Percentiles rank a stretch among this genome's conserved stretches.
Evolutionary conservation across 2,113 vertebrate genomes (phyloP).

Genomic region (Mus pahari): DNA sequence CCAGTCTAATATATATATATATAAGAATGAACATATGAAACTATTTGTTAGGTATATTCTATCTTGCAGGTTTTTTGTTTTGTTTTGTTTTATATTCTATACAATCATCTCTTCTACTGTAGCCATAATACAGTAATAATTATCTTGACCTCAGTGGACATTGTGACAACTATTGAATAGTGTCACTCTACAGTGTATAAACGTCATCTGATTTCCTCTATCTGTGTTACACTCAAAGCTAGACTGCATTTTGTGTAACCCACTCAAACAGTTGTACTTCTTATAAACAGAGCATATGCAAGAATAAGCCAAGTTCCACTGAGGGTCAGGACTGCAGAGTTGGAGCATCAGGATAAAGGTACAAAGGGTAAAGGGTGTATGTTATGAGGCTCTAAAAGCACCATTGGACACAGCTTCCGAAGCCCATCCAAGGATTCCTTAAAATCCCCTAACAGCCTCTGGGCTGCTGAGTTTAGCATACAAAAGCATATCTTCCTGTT

Average conservation of each 20-base stretch:
- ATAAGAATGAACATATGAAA: constrained; percentile 24
- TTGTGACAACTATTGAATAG: background rate
- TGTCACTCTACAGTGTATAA: background rate
- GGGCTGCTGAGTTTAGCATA: background rate
- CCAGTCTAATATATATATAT: background rate
- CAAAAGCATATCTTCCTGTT: background rate
- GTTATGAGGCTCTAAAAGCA: background rate
- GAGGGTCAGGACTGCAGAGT: background rate
- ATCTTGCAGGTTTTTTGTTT: background rate
- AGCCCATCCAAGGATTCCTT: background rate
- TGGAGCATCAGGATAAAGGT: background rate
- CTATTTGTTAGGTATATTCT: background rate
- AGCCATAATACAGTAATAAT: background rate
- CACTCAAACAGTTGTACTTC: background rate
- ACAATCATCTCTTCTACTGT: background rate
- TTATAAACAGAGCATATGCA: background rate
- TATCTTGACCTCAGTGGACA: constrained; percentile 1
- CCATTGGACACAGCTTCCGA: background rate
- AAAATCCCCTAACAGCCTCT: background rate
- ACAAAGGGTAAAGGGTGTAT: background rate
- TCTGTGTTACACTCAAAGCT: background rate
- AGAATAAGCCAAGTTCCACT: background rate
- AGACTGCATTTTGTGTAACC: background rate
- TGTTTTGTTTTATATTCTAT: constrained; percentile 3
- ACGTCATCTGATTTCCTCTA: background rate